These are phyloP conservation scores for Rostratula benghalensis DNA, from an alignment of 2,113 vertebrate genomes.

Conservation along the genomic window DNA sequence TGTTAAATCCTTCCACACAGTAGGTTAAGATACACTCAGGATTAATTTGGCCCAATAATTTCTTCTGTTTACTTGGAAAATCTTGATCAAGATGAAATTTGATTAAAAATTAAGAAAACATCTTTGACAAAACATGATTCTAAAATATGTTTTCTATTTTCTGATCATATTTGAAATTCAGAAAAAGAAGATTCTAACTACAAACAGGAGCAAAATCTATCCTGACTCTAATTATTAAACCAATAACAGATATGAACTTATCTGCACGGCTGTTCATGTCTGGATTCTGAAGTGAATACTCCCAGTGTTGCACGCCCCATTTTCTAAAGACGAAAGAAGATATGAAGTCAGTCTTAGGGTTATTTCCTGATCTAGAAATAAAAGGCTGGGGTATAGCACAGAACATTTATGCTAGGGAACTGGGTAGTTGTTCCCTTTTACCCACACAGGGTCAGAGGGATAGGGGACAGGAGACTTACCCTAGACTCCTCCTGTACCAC, in stretches of 20 bases:
- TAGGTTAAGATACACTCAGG: neutral
- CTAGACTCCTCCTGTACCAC: neutral
- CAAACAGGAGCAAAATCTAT: neutral
- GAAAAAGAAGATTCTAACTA: neutral
- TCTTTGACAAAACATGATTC: neutral
- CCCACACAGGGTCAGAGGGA: neutral
- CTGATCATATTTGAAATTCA: neutral
- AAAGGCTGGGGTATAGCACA: neutral
- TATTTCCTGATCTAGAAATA: neutral
- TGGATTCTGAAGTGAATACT: neutral
- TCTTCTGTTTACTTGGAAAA: conserved; percentile 39
- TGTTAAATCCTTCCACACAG: neutral
- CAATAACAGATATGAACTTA: neutral
- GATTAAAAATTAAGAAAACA: neutral
- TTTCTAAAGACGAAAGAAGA: neutral
- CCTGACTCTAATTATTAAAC: neutral
- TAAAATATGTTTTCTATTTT: conserved; percentile 31
- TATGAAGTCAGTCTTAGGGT: neutral
- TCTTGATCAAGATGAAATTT: neutral
- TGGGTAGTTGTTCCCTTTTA: neutral
- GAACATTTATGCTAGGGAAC: neutral
- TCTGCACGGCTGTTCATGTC: neutral
- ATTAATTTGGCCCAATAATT: conserved; percentile 20
- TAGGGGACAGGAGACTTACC: fast-evolving
- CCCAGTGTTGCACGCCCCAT: neutral